A percentile compares a stretch with the other conserved stretches of the same genome.
Evolutionary conservation across 23 tunicate genomes (phyloP).

Genomic region (Ciona savignyi): DNA sequence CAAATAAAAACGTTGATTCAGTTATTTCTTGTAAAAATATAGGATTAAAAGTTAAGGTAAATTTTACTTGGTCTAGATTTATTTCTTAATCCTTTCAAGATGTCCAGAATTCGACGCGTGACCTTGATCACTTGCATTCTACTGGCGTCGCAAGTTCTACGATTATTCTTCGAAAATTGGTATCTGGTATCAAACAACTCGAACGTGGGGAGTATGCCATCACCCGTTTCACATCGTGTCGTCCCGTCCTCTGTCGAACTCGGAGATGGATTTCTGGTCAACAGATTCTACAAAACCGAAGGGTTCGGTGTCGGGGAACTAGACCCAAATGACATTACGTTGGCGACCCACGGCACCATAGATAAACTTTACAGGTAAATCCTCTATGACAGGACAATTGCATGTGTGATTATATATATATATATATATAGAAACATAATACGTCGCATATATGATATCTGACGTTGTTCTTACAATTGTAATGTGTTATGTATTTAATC

Average conservation of each 20-base stretch:
- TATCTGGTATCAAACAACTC: not conserved
- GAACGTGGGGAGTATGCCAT: no score
- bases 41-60: no score
- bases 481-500: no score
- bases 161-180: constrained; percentile 5
- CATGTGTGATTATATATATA: no score
- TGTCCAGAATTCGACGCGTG: constrained; percentile 4
- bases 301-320: constrained; percentile 46
- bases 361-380: constrained; percentile 50
- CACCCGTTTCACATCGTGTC: not conserved
- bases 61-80: no score
- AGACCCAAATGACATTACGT: constrained; percentile 67
- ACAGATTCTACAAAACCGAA: constrained; percentile 87
- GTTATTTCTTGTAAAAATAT: no score
- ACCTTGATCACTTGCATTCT: not conserved
- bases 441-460: no score
- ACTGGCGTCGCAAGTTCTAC: constrained; percentile 16
- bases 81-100: no score
- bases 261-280: constrained; percentile 28
- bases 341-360: constrained; percentile 68
- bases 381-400: no score
- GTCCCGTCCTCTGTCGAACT: not conserved
- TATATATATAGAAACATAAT: no score
- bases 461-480: no score
- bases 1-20: no score